phyloP scores from a whole-genome alignment of 2,888 invertebrate genomes.

The Parnassius mnemosyne region DNA sequence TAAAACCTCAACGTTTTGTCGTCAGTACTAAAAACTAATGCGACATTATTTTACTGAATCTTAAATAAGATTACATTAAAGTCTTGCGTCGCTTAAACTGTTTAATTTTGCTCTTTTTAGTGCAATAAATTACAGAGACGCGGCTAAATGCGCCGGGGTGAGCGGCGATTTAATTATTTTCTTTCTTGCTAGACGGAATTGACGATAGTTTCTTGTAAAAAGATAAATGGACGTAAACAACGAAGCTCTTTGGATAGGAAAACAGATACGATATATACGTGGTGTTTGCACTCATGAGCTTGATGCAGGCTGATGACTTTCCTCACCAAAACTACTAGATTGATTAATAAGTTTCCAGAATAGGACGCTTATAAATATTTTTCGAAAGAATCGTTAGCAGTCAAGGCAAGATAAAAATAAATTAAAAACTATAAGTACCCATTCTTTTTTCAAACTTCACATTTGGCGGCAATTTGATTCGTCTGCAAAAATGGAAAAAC shows the following conservation, averaged over 20 bases:
- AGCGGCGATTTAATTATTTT: constrained; percentile 38
- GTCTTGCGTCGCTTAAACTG: constrained; percentile 35
- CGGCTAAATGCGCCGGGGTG: constrained; percentile 31
- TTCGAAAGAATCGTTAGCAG: too few relatives aligned
- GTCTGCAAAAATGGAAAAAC: too few relatives aligned
- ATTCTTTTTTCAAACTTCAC: too few relatives aligned
- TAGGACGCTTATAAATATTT: too few relatives aligned
- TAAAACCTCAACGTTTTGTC: constrained; percentile 28
- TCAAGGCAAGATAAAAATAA: too few relatives aligned
- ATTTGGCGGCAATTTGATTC: too few relatives aligned
- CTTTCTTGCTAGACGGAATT: constrained; percentile 30
- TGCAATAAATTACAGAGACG: constrained; percentile 37
- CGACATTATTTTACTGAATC: constrained; percentile 25
- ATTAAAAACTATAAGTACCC: too few relatives aligned
- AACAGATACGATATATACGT: neutral
- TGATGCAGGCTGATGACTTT: too few relatives aligned
- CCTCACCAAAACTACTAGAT: neutral
- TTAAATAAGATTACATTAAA: constrained; percentile 35
- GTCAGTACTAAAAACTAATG: constrained; percentile 26
- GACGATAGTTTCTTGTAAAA: constrained; percentile 31
- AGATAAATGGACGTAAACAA: constrained; percentile 28
- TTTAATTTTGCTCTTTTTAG: constrained; percentile 36
- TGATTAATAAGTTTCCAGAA: too few relatives aligned
- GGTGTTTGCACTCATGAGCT: too few relatives aligned
- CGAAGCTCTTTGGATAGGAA: constrained; percentile 7